Conservation (phyloP, 2,113 vertebrate species). For the Nymphicus hollandicus region DNA sequence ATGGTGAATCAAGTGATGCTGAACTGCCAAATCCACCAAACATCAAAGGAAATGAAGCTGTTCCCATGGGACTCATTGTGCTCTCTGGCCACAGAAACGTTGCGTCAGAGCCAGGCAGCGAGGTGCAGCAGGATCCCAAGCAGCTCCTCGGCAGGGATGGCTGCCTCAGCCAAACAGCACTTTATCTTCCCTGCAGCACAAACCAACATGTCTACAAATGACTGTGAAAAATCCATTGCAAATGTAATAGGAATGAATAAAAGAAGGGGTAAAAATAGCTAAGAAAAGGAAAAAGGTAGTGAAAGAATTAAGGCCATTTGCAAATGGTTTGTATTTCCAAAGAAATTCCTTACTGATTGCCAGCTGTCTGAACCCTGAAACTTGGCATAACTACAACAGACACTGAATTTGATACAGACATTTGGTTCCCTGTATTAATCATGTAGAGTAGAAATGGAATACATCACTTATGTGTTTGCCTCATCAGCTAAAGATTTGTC, state of each 20-base stretch:
- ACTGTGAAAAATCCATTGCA: conserved; percentile 15
- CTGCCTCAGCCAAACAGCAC: neutral
- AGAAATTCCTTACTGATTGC: conserved; percentile 21
- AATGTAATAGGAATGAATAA: neutral
- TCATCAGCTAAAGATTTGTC: conserved; percentile 14
- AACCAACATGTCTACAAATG: neutral
- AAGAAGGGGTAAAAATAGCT: neutral
- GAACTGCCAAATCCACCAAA: conserved; percentile 30
- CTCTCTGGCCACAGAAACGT: conserved; percentile 27
- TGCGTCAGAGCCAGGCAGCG: neutral
- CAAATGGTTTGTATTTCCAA: neutral
- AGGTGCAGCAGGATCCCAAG: neutral
- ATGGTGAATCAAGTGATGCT: conserved; percentile 37
- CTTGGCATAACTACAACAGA: conserved; percentile 63
- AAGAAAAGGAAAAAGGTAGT: neutral
- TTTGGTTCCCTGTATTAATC: conserved; percentile 70
- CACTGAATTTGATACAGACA: conserved; percentile 69
- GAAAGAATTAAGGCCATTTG: conserved; percentile 39
- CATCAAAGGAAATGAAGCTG: conserved; percentile 38
- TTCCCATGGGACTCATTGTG: conserved; percentile 38
- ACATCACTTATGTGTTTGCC: neutral
- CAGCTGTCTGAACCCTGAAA: conserved; percentile 65
- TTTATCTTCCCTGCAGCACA: neutral
- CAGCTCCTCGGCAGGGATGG: fast-evolving
- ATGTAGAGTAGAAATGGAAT: conserved; percentile 57